Percentiles rank a stretch among this genome's conserved stretches.
Evolutionary conservation across 1,140 invertebrate genomes (phyloP).

Genomic region (Glossosoma conforme): DNA sequence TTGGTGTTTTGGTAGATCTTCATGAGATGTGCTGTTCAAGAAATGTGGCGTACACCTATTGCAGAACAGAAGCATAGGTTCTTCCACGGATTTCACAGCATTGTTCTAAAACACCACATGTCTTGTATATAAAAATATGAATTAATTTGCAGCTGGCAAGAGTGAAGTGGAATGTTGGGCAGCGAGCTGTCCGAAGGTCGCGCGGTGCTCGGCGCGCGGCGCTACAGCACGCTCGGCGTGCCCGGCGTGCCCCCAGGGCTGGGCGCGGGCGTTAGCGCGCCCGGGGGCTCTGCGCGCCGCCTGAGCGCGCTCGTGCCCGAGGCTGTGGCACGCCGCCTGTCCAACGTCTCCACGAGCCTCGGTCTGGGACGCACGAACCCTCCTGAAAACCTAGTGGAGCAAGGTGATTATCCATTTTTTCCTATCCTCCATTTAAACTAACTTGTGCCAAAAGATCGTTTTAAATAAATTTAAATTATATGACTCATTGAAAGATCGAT

Average conservation of each 20-base stretch:
- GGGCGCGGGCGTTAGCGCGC: background rate
- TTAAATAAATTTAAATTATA: background rate
- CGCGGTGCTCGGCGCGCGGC: background rate
- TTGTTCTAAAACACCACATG: no score
- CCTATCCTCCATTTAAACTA: no score
- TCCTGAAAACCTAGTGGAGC: conserved; percentile 24
- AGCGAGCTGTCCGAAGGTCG: background rate
- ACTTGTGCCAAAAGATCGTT: background rate
- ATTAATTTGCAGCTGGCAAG: no score
- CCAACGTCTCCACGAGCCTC: conserved; percentile 20
- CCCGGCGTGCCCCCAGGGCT: background rate
- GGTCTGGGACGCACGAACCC: conserved; percentile 15
- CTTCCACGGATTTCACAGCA: no score
- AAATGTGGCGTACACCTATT: no score
- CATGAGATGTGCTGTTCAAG: no score
- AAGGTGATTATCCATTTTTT: conserved; percentile 22
- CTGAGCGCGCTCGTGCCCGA: conserved; percentile 29
- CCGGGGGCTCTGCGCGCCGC: conserved; percentile 11
- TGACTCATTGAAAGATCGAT: no score
- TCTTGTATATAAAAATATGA: no score
- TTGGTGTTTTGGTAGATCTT: no score
- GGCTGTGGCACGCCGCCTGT: conserved; percentile 23
- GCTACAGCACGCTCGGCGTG: background rate
- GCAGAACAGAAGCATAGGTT: no score
- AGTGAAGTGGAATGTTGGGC: no score